These are phyloP conservation scores for Anoplius nigerrimus DNA, from an alignment of 2,888 invertebrate species.

Conservation along the genomic window DNA sequence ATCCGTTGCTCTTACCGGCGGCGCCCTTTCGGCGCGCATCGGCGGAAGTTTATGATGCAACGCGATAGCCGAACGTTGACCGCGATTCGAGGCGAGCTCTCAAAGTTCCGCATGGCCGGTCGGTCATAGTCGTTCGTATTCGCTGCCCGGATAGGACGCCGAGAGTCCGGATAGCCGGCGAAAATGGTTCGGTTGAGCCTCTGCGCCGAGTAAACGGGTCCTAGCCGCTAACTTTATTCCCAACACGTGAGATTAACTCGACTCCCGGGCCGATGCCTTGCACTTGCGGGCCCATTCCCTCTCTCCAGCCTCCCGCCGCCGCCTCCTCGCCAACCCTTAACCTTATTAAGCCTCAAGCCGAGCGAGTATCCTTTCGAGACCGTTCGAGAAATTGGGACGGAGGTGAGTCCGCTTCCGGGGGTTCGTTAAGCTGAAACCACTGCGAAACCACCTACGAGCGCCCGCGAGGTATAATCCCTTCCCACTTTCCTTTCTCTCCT, in stretches of 20 bases:
- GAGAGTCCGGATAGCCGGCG: conserved; percentile 50
- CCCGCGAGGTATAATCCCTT: conserved; percentile 52
- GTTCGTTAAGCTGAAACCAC: conserved; percentile 62
- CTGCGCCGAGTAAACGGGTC: conserved; percentile 51
- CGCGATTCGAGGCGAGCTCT: no score
- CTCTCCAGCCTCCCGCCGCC: not conserved
- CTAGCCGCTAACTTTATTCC: conserved; percentile 63
- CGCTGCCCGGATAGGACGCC: not conserved
- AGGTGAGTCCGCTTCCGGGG: conserved; percentile 57
- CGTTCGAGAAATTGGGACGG: conserved; percentile 65
- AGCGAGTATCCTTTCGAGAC: conserved; percentile 59
- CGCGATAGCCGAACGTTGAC: no score
- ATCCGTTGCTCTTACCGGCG: no score
- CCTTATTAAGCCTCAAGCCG: conserved; percentile 63
- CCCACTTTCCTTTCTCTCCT: conserved; percentile 15
- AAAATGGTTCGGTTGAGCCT: conserved; percentile 54
- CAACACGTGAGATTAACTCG: conserved; percentile 65
- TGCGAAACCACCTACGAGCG: conserved; percentile 55
- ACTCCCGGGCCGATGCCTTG: conserved; percentile 47
- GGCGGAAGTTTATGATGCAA: no score
- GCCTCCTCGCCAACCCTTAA: conserved; percentile 39
- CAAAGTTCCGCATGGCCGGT: conserved; percentile 21
- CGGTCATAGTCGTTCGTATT: not conserved
- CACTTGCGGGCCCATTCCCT: conserved; percentile 40
- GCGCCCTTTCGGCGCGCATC: no score